These are phyloP conservation scores for Homarus gammarus DNA, from an alignment of 2,888 invertebrate genomes.

Conservation along the genomic window DNA sequence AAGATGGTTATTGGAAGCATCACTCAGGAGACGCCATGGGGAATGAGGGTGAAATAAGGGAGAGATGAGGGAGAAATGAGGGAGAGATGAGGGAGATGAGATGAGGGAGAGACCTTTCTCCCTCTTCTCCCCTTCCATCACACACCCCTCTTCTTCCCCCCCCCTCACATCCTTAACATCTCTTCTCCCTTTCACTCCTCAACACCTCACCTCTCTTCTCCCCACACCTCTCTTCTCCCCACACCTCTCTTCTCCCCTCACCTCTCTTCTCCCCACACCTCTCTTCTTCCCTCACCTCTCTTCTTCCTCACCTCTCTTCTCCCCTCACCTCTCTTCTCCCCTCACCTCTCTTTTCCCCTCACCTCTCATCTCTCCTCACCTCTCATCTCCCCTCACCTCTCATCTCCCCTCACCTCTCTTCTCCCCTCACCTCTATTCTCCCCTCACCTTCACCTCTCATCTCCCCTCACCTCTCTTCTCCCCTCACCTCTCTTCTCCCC, in stretches of 20 bases:
- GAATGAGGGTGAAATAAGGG: background rate
- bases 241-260: too few species aligned
- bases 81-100: background rate
- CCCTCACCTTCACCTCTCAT: background rate
- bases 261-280: too few species aligned
- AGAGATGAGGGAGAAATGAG: background rate
- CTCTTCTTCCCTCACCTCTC: too few species aligned
- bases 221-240: background rate
- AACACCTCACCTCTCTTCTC: background rate
- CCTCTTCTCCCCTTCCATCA: too few species aligned
- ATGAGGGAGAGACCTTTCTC: too few species aligned
- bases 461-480: background rate
- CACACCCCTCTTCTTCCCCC: too few species aligned
- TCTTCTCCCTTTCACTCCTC: background rate
- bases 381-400: background rate
- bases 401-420: background rate
- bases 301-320: too few species aligned
- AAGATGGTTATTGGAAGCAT: background rate
- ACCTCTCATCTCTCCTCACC: background rate
- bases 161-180: background rate
- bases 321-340: too few species aligned
- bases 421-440: background rate
- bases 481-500: background rate
- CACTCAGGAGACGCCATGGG: background rate
- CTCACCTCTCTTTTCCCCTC: too few species aligned